phyloP scores from a whole-genome alignment of 1,140 invertebrate species.

The Bombus huntii region DNA sequence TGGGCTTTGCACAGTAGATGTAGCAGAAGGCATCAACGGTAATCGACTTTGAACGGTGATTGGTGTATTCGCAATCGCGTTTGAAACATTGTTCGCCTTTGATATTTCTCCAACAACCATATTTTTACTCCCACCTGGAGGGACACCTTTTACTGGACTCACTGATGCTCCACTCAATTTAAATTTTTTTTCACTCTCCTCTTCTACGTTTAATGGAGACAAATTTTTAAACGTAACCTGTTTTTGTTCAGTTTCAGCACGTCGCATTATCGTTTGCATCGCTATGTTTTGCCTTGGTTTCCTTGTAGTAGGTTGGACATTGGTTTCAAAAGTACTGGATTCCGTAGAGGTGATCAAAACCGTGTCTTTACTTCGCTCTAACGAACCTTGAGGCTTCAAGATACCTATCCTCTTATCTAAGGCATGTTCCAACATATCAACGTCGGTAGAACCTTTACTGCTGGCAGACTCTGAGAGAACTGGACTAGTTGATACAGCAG shows the following conservation, averaged over 20 bases:
- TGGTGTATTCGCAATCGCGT: neutral
- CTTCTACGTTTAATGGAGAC: slow-evolving; percentile 72
- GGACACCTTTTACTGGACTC: slow-evolving; percentile 10
- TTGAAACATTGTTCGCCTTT: slow-evolving; percentile 30
- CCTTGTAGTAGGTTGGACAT: slow-evolving; percentile 63
- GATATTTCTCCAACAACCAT: slow-evolving; percentile 28
- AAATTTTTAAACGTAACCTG: slow-evolving; percentile 79
- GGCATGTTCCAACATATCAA: slow-evolving; percentile 66
- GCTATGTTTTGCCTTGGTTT: slow-evolving; percentile 87
- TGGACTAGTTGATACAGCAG: slow-evolving; percentile 69
- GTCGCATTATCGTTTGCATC: slow-evolving; percentile 88
- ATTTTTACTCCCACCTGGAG: slow-evolving; percentile 26
- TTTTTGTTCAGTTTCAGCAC: slow-evolving; percentile 77
- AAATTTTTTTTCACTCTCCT: slow-evolving; percentile 57
- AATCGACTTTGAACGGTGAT: slow-evolving; percentile 55
- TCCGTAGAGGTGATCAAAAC: slow-evolving; percentile 49
- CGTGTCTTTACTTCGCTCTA: slow-evolving; percentile 85
- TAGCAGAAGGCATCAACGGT: slow-evolving; percentile 53
- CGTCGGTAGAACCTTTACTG: slow-evolving; percentile 74
- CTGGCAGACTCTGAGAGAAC: slow-evolving; percentile 76
- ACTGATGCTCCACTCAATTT: neutral
- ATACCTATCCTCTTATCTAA: slow-evolving; percentile 86
- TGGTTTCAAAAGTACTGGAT: slow-evolving; percentile 34
- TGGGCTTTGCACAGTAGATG: slow-evolving; percentile 40
- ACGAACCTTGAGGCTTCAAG: slow-evolving; percentile 87